Percentiles rank a stretch among this genome's conserved stretches.
phyloP scores from a whole-genome alignment of 1,140 invertebrate genomes.

The Aricia agestis region DNA sequence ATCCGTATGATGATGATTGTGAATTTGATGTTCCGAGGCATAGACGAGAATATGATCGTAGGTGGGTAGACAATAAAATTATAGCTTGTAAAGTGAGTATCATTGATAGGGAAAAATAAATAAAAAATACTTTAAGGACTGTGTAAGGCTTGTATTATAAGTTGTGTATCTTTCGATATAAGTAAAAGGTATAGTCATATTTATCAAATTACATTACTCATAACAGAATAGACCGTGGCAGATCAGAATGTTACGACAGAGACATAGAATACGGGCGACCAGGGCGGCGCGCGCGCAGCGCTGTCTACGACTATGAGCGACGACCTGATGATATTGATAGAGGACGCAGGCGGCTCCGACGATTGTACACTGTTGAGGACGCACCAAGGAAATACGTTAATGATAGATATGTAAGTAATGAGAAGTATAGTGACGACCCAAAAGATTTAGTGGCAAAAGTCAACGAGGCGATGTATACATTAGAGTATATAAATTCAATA shows the following conservation, averaged over 20 bases:
- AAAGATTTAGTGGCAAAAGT: no score
- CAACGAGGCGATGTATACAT: no score
- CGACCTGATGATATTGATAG: slow-evolving; percentile 35
- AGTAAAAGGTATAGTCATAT: no score
- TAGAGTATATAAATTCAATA: no score
- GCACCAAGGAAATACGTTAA: slow-evolving; percentile 26
- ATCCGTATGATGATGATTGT: slow-evolving; percentile 62
- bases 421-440: background rate
- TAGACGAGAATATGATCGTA: slow-evolving; percentile 40
- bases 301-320: slow-evolving; percentile 51
- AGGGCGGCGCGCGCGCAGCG: slow-evolving; percentile 52
- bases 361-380: slow-evolving; percentile 56
- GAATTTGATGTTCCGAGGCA: slow-evolving; percentile 51
- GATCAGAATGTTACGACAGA: slow-evolving; percentile 56
- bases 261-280: slow-evolving; percentile 36
- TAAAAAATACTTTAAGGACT: no score
- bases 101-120: no score
- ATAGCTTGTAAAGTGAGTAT: no score
- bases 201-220: background rate
- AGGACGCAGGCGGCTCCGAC: slow-evolving; percentile 33
- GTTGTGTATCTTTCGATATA: no score
- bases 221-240: slow-evolving; percentile 44
- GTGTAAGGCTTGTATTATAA: no score
- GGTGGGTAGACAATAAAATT: slow-evolving; percentile 28
- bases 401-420: background rate